A percentile compares a stretch with the other conserved stretches of the same genome.
These are phyloP conservation scores for Mallateleia sp. DNA, from an alignment of 2,888 invertebrate species.

Conservation along the genomic window DNA sequence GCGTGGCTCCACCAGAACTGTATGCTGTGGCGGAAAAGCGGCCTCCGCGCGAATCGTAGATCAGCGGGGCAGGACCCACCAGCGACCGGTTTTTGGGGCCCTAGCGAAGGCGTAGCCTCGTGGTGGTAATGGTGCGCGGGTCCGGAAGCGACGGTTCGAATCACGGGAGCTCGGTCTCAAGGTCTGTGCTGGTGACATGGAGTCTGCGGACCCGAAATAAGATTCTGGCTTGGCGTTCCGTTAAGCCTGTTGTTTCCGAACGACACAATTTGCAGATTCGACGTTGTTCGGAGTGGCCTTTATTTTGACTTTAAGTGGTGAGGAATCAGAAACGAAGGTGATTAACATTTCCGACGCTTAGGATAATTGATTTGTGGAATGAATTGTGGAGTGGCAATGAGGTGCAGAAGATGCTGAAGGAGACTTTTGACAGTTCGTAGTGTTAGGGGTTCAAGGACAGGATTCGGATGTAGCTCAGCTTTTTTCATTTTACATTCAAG, in stretches of 20 bases:
- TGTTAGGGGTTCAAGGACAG: too few relatives aligned
- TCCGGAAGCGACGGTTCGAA: neutral
- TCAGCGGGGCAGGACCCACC: neutral
- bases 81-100: neutral
- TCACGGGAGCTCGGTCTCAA: neutral
- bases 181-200: neutral
- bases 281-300: too few relatives aligned
- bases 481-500: too few relatives aligned
- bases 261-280: neutral
- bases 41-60: constrained; percentile 27
- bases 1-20: constrained; percentile 79
- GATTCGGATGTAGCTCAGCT: too few relatives aligned
- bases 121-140: constrained; percentile 8
- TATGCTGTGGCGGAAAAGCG: constrained; percentile 38
- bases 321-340: too few relatives aligned
- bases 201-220: neutral
- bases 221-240: neutral
- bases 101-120: constrained; percentile 55
- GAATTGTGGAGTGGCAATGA: too few relatives aligned
- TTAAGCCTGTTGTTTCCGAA: too few relatives aligned
- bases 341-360: too few relatives aligned
- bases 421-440: too few relatives aligned
- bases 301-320: too few relatives aligned
- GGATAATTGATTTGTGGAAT: too few relatives aligned
- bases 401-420: too few relatives aligned